Conservation (phyloP, 2,113 vertebrate species). For the Ahaetulla prasina region DNA sequence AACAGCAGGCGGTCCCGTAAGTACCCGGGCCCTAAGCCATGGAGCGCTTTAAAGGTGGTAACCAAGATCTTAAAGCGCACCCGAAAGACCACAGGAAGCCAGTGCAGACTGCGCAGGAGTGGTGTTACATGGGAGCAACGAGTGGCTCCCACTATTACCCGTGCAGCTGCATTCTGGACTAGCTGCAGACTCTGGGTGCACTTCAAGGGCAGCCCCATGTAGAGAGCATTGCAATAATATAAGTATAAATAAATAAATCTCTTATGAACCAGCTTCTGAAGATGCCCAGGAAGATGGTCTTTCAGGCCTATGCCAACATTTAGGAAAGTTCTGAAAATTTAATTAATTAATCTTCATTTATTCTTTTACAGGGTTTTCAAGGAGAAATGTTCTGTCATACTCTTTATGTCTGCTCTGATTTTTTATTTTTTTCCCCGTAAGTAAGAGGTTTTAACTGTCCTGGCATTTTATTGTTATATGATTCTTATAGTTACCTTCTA, state of each 20-base stretch:
- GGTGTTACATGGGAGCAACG: too few species aligned
- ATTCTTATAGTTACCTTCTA: neutral
- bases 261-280: neutral
- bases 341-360: neutral
- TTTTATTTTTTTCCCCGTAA: neutral
- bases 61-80: too few species aligned
- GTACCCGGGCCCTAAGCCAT: too few species aligned
- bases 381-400: neutral
- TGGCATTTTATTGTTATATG: neutral
- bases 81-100: too few species aligned
- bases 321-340: neutral
- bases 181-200: too few species aligned
- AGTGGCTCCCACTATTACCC: too few species aligned
- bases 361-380: neutral
- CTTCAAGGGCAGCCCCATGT: too few species aligned
- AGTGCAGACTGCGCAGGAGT: too few species aligned
- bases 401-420: neutral
- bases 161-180: too few species aligned
- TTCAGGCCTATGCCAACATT: neutral
- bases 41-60: too few species aligned
- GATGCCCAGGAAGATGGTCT: neutral
- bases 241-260: neutral
- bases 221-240: too few species aligned
- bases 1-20: too few species aligned
- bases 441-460: neutral